Evolutionary conservation across 2,888 invertebrate genomes (phyloP).

Genomic region (Dynastes grantii): DNA sequence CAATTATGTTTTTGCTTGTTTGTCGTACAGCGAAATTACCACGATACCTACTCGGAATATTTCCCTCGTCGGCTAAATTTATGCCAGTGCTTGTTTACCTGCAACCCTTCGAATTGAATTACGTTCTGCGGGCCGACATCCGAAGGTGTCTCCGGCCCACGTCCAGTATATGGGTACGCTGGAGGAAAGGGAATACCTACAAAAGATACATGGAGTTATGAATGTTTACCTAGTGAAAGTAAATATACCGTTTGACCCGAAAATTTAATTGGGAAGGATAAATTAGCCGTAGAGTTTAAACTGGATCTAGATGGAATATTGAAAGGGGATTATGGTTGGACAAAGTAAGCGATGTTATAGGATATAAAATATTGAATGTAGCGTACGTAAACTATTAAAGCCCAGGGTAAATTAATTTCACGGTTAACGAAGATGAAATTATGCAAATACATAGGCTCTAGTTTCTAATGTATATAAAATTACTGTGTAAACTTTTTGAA

Average conservation of each 20-base stretch:
- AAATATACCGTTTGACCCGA: conserved; percentile 30
- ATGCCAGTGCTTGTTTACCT: conserved; percentile 42
- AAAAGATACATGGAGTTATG: conserved; percentile 20
- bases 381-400: conserved; percentile 4
- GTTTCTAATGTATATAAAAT: background rate
- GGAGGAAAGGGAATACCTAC: background rate
- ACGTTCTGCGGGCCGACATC: conserved; percentile 15
- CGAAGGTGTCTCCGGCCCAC: conserved; percentile 24
- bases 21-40: conserved; percentile 32
- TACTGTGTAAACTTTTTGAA: too few species aligned
- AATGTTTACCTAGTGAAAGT: conserved; percentile 25
- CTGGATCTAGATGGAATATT: conserved; percentile 24
- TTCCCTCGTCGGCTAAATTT: conserved; percentile 22
- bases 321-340: conserved; percentile 35
- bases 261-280: conserved; percentile 35
- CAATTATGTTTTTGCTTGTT: conserved; percentile 56
- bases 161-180: background rate
- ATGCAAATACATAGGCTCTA: conserved; percentile 1
- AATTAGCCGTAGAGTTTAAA: conserved; percentile 17
- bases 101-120: conserved; percentile 44
- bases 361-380: background rate
- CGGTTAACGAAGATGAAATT: background rate
- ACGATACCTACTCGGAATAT: conserved; percentile 23
- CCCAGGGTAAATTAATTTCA: background rate
- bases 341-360: conserved; percentile 13